phyloP scores from a whole-genome alignment of 2,113 vertebrate species.

The Sceloporus undulatus region DNA sequence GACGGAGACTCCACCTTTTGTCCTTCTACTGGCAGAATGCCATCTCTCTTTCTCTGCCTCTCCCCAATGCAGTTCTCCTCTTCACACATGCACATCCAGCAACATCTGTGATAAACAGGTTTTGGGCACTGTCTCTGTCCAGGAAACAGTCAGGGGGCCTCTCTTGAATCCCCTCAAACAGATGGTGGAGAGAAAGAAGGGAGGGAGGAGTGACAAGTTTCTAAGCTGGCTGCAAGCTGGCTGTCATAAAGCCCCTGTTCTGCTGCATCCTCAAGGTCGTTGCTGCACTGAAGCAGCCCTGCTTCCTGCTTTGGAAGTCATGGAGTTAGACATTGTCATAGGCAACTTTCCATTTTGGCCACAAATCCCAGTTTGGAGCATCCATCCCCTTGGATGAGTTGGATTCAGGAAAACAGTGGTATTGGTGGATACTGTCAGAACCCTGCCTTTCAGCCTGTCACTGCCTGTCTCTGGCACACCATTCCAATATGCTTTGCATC shows the following conservation, averaged over 20 bases:
- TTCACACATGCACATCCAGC: background rate
- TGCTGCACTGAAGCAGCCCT: too few relatives aligned
- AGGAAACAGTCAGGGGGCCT: background rate
- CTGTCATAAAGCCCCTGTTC: too few relatives aligned
- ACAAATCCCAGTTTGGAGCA: background rate
- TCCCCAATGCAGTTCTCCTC: background rate
- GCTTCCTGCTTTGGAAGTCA: too few relatives aligned
- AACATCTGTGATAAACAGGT: background rate
- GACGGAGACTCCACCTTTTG: background rate
- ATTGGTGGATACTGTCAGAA: background rate
- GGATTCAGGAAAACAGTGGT: background rate
- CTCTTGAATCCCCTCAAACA: background rate
- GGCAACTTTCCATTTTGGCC: background rate
- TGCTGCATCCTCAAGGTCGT: background rate
- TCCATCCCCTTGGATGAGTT: background rate
- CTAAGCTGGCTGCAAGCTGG: background rate
- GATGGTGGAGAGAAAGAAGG: background rate
- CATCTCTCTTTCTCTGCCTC: background rate
- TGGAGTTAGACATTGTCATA: too few relatives aligned
- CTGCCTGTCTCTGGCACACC: background rate
- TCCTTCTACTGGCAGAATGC: constrained; percentile 5
- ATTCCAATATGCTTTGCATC: background rate
- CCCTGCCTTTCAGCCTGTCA: background rate
- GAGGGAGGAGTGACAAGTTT: background rate
- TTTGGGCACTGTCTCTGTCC: background rate